Evolutionary conservation across 2,888 invertebrate species (phyloP).

Genomic region (Lepetodrilus schrolli): DNA sequence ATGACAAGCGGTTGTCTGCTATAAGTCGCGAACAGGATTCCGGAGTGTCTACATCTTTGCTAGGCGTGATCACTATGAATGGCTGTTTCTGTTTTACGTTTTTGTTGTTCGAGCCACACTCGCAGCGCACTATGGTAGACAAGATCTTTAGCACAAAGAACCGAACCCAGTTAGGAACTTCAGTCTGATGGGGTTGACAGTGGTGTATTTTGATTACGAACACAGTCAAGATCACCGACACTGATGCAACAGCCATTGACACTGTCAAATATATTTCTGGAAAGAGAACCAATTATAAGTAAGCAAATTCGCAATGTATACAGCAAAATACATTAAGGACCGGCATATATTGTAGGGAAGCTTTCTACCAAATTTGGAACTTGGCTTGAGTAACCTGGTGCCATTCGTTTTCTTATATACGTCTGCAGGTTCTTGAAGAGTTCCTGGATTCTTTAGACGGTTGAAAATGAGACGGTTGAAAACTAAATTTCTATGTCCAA

Average conservation of each 20-base stretch:
- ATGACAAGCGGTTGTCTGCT: neutral
- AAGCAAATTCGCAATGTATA: too few species aligned
- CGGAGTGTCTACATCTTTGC: neutral
- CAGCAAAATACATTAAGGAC: too few species aligned
- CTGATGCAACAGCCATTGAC: conserved; percentile 60
- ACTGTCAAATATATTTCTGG: conserved; percentile 62
- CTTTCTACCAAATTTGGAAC: too few species aligned
- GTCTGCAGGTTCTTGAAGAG: too few species aligned
- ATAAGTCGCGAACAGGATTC: conserved; percentile 14
- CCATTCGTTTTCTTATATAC: too few species aligned
- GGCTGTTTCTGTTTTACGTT: neutral
- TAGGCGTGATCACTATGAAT: conserved; percentile 7
- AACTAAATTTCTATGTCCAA: too few species aligned
- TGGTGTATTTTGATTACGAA: conserved; percentile 58
- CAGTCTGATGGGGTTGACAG: conserved; percentile 48
- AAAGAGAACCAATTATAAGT: too few species aligned
- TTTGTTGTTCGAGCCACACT: conserved; percentile 38
- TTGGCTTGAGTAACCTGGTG: too few species aligned
- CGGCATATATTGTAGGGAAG: too few species aligned
- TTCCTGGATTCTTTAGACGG: too few species aligned
- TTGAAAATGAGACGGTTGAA: too few species aligned
- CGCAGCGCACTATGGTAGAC: conserved; percentile 51
- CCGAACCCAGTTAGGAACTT: conserved; percentile 53
- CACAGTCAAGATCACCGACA: conserved; percentile 61
- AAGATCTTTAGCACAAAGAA: conserved; percentile 40